phyloP scores from a whole-genome alignment of 2,888 invertebrate species.

The Agriopis leucophaearia region DNA sequence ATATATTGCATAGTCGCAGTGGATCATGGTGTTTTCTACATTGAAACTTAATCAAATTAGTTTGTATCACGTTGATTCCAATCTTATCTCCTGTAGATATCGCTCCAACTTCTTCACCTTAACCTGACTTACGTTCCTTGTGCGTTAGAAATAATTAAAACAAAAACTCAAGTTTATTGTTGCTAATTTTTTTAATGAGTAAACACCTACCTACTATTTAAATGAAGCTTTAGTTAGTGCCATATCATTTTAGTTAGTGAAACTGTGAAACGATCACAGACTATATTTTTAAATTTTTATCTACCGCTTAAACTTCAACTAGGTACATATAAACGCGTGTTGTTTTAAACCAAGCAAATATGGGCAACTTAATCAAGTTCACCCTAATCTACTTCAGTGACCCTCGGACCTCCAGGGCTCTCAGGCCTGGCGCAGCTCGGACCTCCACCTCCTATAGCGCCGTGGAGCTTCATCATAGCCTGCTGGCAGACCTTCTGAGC shows the following conservation, averaged over 20 bases:
- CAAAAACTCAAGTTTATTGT: background rate
- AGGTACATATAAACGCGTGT: background rate
- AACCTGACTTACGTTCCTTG: background rate
- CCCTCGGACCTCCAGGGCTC: constrained; percentile 86
- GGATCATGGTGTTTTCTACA: background rate
- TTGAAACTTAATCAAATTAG: too few species aligned
- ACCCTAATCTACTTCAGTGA: constrained; percentile 88
- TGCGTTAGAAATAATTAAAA: background rate
- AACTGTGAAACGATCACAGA: background rate
- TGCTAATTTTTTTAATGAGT: background rate
- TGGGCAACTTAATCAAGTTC: background rate
- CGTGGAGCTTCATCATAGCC: constrained; percentile 94
- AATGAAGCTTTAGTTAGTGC: background rate
- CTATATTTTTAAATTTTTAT: background rate
- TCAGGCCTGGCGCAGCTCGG: constrained; percentile 63
- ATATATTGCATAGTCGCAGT: background rate
- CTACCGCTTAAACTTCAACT: background rate
- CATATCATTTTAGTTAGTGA: background rate
- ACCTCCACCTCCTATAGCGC: constrained; percentile 72
- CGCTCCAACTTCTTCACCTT: too few species aligned
- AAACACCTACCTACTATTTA: background rate
- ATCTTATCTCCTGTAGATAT: too few species aligned
- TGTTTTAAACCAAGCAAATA: background rate
- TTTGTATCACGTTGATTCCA: too few species aligned
- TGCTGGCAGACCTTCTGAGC: constrained; percentile 92